phyloP scores from a whole-genome alignment of 2,888 invertebrate species.

The Drosophila melanocephala region DNA sequence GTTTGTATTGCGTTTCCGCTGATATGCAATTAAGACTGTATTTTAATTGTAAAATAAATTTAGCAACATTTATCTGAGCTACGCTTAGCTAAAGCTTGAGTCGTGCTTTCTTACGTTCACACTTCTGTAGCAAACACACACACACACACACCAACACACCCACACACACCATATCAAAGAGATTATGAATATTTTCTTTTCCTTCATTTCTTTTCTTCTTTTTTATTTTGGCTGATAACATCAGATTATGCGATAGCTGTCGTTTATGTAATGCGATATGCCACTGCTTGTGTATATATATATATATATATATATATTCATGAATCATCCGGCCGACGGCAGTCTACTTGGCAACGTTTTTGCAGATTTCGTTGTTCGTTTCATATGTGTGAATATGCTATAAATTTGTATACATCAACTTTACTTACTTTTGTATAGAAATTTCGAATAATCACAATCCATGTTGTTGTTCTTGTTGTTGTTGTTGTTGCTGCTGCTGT shows the following conservation, averaged over 20 bases:
- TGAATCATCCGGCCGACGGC: constrained; percentile 56
- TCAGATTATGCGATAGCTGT: constrained; percentile 56
- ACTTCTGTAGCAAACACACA: not conserved
- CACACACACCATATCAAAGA: constrained; percentile 25
- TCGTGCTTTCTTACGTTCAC: constrained; percentile 17
- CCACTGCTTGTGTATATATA: constrained; percentile 1
- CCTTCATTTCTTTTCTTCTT: constrained; percentile 10
- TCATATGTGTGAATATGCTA: not conserved
- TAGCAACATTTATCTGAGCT: not conserved
- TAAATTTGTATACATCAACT: not conserved
- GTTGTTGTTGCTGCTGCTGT: constrained; percentile 4
- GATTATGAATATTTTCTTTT: constrained; percentile 24
- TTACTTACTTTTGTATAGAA: constrained; percentile 74
- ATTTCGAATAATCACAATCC: constrained; percentile 76
- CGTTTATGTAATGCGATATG: constrained; percentile 55
- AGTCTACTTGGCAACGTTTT: constrained; percentile 34
- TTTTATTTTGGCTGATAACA: constrained; percentile 46
- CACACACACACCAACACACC: not conserved
- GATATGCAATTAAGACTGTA: constrained; percentile 4
- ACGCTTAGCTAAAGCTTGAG: not conserved
- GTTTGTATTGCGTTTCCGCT: not conserved
- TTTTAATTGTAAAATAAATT: constrained; percentile 2
- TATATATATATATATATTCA: constrained; percentile 4
- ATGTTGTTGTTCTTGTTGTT: constrained; percentile 37
- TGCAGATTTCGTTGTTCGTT: not conserved